Evolutionary conservation across 1,140 invertebrate species (phyloP).

Genomic region (Diachasmimorpha longicaudata): DNA sequence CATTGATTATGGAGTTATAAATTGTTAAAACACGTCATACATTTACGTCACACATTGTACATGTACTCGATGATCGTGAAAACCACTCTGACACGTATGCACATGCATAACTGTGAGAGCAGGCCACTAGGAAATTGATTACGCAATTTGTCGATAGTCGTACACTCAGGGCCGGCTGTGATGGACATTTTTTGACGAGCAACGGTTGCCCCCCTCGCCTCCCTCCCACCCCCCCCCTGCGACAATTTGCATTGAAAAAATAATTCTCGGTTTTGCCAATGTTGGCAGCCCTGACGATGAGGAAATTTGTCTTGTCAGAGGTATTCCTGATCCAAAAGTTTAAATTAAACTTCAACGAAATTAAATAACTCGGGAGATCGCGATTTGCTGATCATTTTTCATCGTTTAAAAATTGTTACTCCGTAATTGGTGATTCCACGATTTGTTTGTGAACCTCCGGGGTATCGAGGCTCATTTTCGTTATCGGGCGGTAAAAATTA

Average conservation of each 20-base stretch:
- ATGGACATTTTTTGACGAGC: neutral
- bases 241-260: neutral
- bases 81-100: neutral
- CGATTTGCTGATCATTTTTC: neutral
- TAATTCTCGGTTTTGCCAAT: neutral
- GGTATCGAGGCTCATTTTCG: no score
- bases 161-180: neutral
- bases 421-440: no score
- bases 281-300: neutral
- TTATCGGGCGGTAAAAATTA: no score
- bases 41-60: neutral
- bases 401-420: neutral
- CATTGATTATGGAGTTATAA: neutral
- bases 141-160: neutral
- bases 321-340: neutral
- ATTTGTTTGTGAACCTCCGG: no score
- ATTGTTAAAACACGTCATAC: neutral
- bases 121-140: constrained; percentile 3
- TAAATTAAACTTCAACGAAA: neutral
- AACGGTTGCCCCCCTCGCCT: neutral
- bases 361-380: neutral
- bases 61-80: neutral
- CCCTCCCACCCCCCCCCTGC: no score
- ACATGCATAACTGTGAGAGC: constrained; percentile 6
- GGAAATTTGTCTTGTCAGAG: neutral